Conservation (phyloP, 2,888 invertebrate species). For the Apotomis betuletana region DNA sequence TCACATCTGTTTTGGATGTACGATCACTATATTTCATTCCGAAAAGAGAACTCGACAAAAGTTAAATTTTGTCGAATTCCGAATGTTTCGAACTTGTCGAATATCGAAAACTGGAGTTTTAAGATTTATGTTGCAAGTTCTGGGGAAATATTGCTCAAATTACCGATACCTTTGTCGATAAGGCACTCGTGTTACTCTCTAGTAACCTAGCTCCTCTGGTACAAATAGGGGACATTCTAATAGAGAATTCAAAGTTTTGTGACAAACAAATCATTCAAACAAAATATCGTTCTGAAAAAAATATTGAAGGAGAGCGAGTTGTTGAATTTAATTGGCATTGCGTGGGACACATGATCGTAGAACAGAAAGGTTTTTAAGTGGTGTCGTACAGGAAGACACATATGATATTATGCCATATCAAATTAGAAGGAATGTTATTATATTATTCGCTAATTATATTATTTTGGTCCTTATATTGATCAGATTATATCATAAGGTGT, state of each 20-base stretch:
- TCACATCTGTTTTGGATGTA: constrained; percentile 23
- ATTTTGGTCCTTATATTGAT: too few species aligned
- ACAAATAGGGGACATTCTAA: background rate
- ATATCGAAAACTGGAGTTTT: constrained; percentile 41
- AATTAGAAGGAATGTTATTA: too few species aligned
- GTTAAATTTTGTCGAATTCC: constrained; percentile 41
- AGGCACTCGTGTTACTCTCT: background rate
- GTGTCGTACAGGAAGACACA: too few species aligned
- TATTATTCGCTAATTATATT: too few species aligned
- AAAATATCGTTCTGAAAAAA: too few species aligned
- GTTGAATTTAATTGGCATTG: too few species aligned
- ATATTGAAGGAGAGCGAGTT: too few species aligned
- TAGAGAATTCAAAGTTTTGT: background rate
- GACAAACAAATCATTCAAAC: background rate
- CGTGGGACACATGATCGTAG: too few species aligned
- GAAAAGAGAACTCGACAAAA: constrained; percentile 35
- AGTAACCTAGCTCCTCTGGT: background rate
- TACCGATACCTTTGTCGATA: constrained; percentile 33
- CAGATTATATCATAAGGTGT: too few species aligned
- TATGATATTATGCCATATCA: too few species aligned
- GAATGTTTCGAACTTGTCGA: constrained; percentile 42
- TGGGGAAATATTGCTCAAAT: constrained; percentile 37
- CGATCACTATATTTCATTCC: constrained; percentile 40
- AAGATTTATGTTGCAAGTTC: constrained; percentile 37
- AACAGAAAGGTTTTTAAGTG: too few species aligned